Base-by-base conservation (phyloP, 2,888 invertebrate genomes). In the Silvanus unidentatus region DNA sequence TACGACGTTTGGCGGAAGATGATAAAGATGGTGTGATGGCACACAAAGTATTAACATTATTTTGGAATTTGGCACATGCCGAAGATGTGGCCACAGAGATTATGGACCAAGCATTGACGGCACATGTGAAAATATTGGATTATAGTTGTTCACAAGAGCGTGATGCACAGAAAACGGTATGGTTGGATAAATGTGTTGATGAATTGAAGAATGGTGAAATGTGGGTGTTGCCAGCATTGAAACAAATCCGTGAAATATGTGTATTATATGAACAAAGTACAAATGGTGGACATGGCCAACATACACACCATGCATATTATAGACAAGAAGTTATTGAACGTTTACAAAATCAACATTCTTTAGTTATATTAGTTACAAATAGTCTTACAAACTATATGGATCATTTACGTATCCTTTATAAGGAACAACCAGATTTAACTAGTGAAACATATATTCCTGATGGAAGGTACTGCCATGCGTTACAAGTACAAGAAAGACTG, bases 1-100 rank as follows among this genome's bases (percentile, higher is more conserved):
- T 98, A 58, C 79, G 97, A 52, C 80, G 96, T 55, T 75, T 98
- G 49, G 97, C 97, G 2, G 97, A 98, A 73, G 97, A 98, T 71
- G 97, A 98, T 71, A 97, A 98, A 71, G 95, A 97, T 71, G 97
- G 97, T 40, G 93, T 96, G 8, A 97, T 97, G 97, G 96, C 97
- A 37, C 91, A 94, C 70, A 97, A 97, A 79, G 94, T 95, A 39
- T 75, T 98, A 59, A 91, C 90, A 49, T 75, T 97, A 36, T 90
- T 98, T 72, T 98, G 97, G 97, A 94, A 93, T 68, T 77, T 98
- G 68, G 95, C 96, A 3, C 95, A 96, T 72, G 92, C 93, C 42
- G 90, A 92, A 60, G 96, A 97, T 73, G 92, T 96, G 44, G 89
- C 93, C 46, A 95, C 93, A 1, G 97, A 98, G 73, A 96, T 96